A percentile compares a stretch with the other conserved stretches of the same genome.
Evolutionary conservation across 2,797 vertebrate genomes (phyloP).

Genomic region (Selene dorsalis): DNA sequence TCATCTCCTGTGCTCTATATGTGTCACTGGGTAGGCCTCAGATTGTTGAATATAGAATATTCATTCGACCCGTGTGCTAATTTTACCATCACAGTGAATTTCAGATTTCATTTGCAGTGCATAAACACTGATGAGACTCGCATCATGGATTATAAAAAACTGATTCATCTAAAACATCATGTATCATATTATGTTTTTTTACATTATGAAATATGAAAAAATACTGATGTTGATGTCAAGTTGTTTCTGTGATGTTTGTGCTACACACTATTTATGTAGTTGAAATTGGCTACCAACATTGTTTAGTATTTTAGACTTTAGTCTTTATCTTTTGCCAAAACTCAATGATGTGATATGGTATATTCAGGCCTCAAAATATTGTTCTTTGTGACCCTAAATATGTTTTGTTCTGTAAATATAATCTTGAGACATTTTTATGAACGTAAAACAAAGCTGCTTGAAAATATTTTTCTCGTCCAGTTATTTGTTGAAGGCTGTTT

Average conservation of each 20-base stretch:
- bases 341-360: slow-evolving; percentile 48
- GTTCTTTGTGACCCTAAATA: slow-evolving; percentile 67
- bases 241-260: slow-evolving; percentile 75
- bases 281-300: slow-evolving; percentile 59
- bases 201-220: slow-evolving; percentile 69
- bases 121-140: slow-evolving; percentile 38
- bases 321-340: slow-evolving; percentile 71
- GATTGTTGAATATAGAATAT: slow-evolving; percentile 55
- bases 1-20: slow-evolving; percentile 61
- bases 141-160: slow-evolving; percentile 34
- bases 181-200: slow-evolving; percentile 65
- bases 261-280: slow-evolving; percentile 69
- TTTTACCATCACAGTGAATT: slow-evolving; percentile 52
- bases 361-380: slow-evolving; percentile 57
- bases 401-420: slow-evolving; percentile 83
- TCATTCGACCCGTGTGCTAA: slow-evolving; percentile 59
- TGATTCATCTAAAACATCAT: slow-evolving; percentile 36
- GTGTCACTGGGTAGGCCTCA: slow-evolving; percentile 50
- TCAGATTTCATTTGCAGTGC: slow-evolving; percentile 52
- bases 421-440: slow-evolving; percentile 79
- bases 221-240: slow-evolving; percentile 64
- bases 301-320: slow-evolving; percentile 57
- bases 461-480: slow-evolving; percentile 39
- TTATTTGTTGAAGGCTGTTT: slow-evolving; percentile 37
- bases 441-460: slow-evolving; percentile 67